A percentile compares a stretch with the other conserved stretches of the same genome.
Conservation (phyloP, 1,140 invertebrate genomes). For the Lasioglossum albipes region DNA sequence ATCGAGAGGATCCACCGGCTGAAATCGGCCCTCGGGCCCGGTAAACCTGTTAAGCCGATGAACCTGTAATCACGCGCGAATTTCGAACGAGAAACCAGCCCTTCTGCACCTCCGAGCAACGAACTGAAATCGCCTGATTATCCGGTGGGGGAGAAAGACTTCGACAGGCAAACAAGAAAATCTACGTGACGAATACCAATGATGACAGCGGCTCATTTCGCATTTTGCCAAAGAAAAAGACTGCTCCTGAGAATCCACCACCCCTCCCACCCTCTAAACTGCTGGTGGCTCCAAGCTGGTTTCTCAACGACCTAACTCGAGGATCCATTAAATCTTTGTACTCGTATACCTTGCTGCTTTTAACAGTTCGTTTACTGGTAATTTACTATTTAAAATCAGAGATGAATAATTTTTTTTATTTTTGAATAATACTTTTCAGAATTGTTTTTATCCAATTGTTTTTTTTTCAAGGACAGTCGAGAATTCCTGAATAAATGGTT, state of each 20-base stretch:
- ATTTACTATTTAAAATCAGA: no score
- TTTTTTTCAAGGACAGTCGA: no score
- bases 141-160: neutral
- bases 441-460: no score
- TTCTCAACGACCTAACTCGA: neutral
- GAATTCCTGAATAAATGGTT: no score
- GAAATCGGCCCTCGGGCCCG: conserved; percentile 39
- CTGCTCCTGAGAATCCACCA: no score
- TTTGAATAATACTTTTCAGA: no score
- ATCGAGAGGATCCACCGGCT: conserved; percentile 19
- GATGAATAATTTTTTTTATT: no score
- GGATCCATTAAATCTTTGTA: no score
- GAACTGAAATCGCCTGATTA: conserved; percentile 30
- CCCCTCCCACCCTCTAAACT: no score
- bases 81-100: conserved; percentile 39
- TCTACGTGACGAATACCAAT: conserved; percentile 18
- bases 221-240: neutral
- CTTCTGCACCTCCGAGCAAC: conserved; percentile 43
- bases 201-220: conserved; percentile 16
- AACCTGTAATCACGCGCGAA: conserved; percentile 53
- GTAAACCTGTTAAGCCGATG: conserved; percentile 48
- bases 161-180: neutral
- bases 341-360: no score
- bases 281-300: neutral
- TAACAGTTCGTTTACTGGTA: no score